Evolutionary conservation across 2,113 vertebrate species (phyloP), one percentile per base, ranked within the genome.

Genomic region (Dicentrarchus labrax): DNA sequence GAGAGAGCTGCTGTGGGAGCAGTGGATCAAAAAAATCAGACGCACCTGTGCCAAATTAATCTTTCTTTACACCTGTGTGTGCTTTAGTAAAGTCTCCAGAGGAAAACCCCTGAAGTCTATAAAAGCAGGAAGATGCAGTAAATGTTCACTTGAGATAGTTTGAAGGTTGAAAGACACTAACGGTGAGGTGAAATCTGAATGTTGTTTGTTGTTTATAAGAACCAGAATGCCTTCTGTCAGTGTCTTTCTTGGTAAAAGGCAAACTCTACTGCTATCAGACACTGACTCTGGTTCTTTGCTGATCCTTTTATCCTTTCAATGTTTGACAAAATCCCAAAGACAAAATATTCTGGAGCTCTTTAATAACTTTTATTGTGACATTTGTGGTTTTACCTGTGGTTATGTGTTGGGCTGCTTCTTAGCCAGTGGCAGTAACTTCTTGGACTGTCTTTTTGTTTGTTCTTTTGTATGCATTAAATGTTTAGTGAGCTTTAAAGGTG

Each of bases 41-140:
- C 22, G 39, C 74, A 78, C 30, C 62, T 68, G 84, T 64, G 74
- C 15, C 22, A 57, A 70, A n/a, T 51, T 50, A 39, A 70, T 70
- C 70, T 74, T 13, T 53, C 36, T 24, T 36, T 21, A 65, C 50
- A 70, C 70, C 36, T 74, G 47, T 36, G 69, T 61, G 41, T 22
- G 36, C 39, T 64, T 57, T 38, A 38, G 39, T 16, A 38, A 56
- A 76, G 21, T 2, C 56, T 16, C 2, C 3, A 50, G 17, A 71
- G 15, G 30, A 65, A 11, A 56, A 62, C 30, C 30, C 7, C 22
- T 53, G 38, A 51, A 4, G 54, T 53, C 8, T 22, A 2, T 24
- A 13, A 41, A 74, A 77, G 60, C 16, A 1, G 30, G 5, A 12
- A 8, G 2, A 38, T 36, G 59, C 15, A 54, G 6, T 66, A 24